phyloP scores from a whole-genome alignment of 2,888 invertebrate species.

The Polymixis flavicincta region DNA sequence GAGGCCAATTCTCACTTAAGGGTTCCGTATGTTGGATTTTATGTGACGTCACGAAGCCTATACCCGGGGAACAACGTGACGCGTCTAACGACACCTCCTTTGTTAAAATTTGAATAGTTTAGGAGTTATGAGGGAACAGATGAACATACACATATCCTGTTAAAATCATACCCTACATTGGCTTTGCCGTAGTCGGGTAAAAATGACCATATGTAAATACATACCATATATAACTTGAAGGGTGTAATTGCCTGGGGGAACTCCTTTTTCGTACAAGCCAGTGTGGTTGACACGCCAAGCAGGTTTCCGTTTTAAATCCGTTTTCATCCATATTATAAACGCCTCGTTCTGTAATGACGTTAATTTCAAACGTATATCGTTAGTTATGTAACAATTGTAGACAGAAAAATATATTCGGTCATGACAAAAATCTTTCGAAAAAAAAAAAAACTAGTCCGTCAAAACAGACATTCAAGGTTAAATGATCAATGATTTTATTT shows the following conservation, averaged over 20 bases:
- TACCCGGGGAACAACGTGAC: too few relatives aligned
- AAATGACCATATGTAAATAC: conserved; percentile 16
- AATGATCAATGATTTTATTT: too few relatives aligned
- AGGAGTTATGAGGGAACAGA: neutral
- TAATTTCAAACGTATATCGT: neutral
- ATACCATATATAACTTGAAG: conserved; percentile 40
- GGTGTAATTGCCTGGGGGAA: conserved; percentile 28
- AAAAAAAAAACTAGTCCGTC: too few relatives aligned
- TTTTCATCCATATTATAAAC: conserved; percentile 74
- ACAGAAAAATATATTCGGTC: too few relatives aligned
- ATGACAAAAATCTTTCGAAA: too few relatives aligned
- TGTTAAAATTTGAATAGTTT: neutral
- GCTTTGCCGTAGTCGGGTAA: neutral
- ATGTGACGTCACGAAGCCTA: too few relatives aligned
- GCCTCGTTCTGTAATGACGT: conserved; percentile 61
- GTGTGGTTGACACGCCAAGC: conserved; percentile 35
- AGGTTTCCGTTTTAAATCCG: conserved; percentile 58
- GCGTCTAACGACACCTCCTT: neutral
- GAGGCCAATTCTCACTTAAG: too few relatives aligned
- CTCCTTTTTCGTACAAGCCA: conserved; percentile 22
- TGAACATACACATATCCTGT: neutral
- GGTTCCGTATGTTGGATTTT: too few relatives aligned
- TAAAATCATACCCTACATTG: neutral
- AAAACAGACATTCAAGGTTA: too few relatives aligned
- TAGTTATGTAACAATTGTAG: too few relatives aligned